A percentile compares a stretch with the other conserved stretches of the same genome.
These are phyloP conservation scores for Acanthopagrus latus DNA, from an alignment of 2,797 vertebrate genomes.

Conservation along the genomic window DNA sequence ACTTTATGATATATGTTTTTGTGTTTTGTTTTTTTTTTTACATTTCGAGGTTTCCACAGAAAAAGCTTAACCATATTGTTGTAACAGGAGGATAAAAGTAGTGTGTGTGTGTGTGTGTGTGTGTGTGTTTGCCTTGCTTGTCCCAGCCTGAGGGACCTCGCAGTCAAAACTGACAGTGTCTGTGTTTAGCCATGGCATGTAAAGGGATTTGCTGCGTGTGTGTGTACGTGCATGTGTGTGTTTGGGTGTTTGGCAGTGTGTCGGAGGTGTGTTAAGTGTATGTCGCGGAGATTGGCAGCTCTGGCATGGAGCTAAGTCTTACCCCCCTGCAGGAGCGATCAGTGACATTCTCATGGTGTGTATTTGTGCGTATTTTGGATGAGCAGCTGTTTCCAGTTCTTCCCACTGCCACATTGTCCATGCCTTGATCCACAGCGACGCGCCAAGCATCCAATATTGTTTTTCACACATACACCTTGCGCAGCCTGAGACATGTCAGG, in stretches of 20 bases:
- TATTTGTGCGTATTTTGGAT: conserved; percentile 61
- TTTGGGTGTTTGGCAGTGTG: conserved; percentile 67
- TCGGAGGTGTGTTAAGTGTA: conserved; percentile 72
- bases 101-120: conserved; percentile 10
- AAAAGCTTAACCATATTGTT: conserved; percentile 34
- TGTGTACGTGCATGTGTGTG: conserved; percentile 42
- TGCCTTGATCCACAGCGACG: conserved; percentile 73
- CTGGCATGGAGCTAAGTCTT: conserved; percentile 70
- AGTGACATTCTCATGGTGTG: conserved; percentile 71
- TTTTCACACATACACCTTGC: conserved; percentile 77
- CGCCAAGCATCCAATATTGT: conserved; percentile 77
- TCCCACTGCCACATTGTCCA: conserved; percentile 82
- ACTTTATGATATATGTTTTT: background rate
- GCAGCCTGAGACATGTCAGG: conserved; percentile 75
- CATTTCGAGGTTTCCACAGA: background rate
- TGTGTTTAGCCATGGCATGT: conserved; percentile 81
- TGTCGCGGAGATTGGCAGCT: conserved; percentile 74
- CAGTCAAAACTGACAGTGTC: conserved; percentile 81
- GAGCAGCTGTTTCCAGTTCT: conserved; percentile 79
- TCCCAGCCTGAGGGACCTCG: conserved; percentile 71
- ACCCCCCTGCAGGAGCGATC: conserved; percentile 75
- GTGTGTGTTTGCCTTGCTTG: conserved; percentile 43
- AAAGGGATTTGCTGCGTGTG: conserved; percentile 77
- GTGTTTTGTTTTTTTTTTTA: background rate
- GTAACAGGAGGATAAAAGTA: conserved; percentile 53